Evolutionary conservation across 2,113 vertebrate genomes (phyloP).

Genomic region (Pyxicephalus adspersus): DNA sequence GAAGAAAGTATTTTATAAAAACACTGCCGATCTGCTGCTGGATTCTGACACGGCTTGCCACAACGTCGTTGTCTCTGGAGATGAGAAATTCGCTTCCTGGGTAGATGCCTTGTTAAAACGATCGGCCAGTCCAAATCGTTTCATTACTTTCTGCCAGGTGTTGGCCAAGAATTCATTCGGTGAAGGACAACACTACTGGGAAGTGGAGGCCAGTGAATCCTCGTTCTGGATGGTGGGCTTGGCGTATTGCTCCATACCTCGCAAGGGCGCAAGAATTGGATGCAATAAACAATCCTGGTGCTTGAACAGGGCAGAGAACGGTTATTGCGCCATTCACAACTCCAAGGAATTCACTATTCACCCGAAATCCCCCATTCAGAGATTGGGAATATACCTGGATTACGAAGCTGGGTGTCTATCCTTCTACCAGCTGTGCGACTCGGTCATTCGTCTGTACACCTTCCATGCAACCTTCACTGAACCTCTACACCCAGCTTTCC

Average conservation of each 20-base stretch:
- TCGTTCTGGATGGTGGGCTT: neutral
- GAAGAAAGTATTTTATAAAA: neutral
- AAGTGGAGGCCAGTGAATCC: neutral
- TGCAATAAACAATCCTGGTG: conserved; percentile 29
- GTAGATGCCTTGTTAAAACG: neutral
- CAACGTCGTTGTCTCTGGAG: conserved; percentile 6
- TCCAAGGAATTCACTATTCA: neutral
- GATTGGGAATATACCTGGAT: conserved; percentile 23
- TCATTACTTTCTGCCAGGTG: neutral
- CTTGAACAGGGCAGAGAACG: neutral
- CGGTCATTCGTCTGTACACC: neutral
- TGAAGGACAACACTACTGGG: conserved; percentile 24
- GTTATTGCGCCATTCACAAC: neutral
- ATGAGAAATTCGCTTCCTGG: conserved; percentile 5
- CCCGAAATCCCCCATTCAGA: neutral
- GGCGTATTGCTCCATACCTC: conserved; percentile 7
- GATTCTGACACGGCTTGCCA: neutral
- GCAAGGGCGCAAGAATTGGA: neutral
- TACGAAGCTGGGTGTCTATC: conserved; percentile 1
- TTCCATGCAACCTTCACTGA: neutral
- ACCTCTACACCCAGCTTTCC: neutral
- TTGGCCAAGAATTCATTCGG: too few relatives aligned
- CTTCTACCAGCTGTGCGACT: neutral
- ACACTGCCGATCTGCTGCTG: neutral
- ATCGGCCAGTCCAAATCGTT: neutral